Base-by-base conservation (phyloP, 2,888 invertebrate species). In the Conomelus anceps region DNA sequence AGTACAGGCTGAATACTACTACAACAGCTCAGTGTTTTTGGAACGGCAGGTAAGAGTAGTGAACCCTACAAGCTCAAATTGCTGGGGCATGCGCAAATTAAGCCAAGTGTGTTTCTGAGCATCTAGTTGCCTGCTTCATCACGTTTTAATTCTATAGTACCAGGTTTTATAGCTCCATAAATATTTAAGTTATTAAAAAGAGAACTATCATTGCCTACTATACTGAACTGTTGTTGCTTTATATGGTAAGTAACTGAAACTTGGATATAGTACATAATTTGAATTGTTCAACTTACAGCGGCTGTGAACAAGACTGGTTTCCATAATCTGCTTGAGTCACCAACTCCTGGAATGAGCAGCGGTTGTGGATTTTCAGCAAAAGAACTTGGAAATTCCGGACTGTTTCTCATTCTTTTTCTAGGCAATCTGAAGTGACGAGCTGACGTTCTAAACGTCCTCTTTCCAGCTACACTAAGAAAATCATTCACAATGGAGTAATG, bases 301-400 rank as follows among this genome's bases (percentile, higher is more conserved):
- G 96, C 92, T 88, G 96, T 95, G 92, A 96, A 96, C 85, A 94
- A 92, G 88, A 96, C 93, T 22, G 96, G 96, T 93, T 94, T 96
- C 92, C 94, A 94, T 88, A 96, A 93, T 20, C 89, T 63, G 63
- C 63, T n/a, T n/a, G n/a, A 20, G 1, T 63, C 63, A 6, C 63
- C 63, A 9, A n/a, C 1, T 3, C 0, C 6, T 4, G 63, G 63
- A n/a, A 63, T 63, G n/a, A n/a, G 1, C n/a, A n/a, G 63, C 1
- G n/a, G n/a, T n/a, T 63, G 63, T n/a, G n/a, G n/a, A 63, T 3
- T 63, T 63, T 63, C 63, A 63, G n/a, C 13, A 13, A 34, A 1
- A n/a, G n/a, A n/a, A 34, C 17, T 34, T 34, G 34, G 34, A 63
- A 63, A 63, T 63, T 63, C 63, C 1, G 63, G 63, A n/a, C 63